Evolutionary conservation across 2,888 invertebrate species (phyloP).

Genomic region (Gandaritis pyraliata): DNA sequence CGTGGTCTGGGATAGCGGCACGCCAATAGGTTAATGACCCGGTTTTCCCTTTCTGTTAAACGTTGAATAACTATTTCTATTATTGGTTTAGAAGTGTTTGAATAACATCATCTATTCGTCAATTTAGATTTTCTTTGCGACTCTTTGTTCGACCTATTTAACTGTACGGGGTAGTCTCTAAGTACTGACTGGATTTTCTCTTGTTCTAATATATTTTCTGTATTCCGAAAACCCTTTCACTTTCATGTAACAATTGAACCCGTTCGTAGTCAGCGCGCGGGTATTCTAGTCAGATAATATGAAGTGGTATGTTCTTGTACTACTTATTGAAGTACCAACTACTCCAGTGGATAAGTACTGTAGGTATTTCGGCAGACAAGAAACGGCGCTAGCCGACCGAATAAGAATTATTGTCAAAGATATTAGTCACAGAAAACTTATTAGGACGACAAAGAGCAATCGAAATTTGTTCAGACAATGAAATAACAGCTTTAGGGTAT

Average conservation of each 20-base stretch:
- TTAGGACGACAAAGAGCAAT: slow-evolving; percentile 7
- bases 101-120: too few species aligned
- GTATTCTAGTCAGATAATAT: background rate
- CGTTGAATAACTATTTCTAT: too few species aligned
- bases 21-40: background rate
- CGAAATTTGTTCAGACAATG: slow-evolving; percentile 1
- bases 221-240: too few species aligned
- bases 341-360: background rate
- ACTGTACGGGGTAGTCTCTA: too few species aligned
- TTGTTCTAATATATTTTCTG: too few species aligned
- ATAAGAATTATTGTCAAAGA: background rate
- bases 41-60: background rate
- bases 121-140: too few species aligned
- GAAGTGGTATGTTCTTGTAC: background rate
- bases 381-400: slow-evolving; percentile 5
- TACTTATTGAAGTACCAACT: background rate
- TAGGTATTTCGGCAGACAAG: background rate
- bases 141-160: too few species aligned
- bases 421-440: slow-evolving; percentile 15
- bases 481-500: slow-evolving; percentile 7
- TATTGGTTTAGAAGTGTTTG: too few species aligned
- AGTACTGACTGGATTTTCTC: too few species aligned
- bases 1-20: background rate
- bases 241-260: too few species aligned
- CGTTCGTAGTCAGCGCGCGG: too few species aligned